Percentiles rank a stretch among this genome's conserved stretches.
phyloP scores from a whole-genome alignment of 2,797 vertebrate genomes.

The Eurystomus glaucurus region DNA sequence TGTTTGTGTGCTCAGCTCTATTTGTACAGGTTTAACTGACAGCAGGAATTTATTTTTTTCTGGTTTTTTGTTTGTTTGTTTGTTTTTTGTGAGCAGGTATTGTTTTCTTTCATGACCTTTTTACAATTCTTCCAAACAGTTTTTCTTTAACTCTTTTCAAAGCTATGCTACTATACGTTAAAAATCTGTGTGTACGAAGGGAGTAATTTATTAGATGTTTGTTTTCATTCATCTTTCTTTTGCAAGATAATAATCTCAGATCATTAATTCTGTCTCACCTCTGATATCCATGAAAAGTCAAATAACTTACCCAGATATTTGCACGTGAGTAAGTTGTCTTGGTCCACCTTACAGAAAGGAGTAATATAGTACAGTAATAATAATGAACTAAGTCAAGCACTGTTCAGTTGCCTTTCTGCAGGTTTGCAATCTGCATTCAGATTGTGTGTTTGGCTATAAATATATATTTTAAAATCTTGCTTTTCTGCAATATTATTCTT shows the following conservation, averaged over 20 bases:
- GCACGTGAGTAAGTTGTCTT: neutral
- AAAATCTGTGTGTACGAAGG: neutral
- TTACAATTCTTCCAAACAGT: neutral
- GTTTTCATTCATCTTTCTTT: neutral
- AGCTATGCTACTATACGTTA: fast-evolving
- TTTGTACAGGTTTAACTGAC: neutral
- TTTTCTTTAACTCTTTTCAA: neutral
- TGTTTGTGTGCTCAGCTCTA: neutral
- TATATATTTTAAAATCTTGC: neutral
- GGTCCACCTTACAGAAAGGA: neutral
- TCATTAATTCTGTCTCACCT: neutral
- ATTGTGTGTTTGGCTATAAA: neutral
- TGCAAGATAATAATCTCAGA: neutral
- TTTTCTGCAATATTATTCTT: neutral
- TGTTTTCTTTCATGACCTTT: neutral
- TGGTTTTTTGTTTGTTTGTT: neutral
- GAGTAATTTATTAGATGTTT: neutral
- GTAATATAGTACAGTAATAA: neutral
- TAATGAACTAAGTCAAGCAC: neutral
- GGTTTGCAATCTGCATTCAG: neutral
- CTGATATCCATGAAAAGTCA: neutral
- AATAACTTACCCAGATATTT: neutral
- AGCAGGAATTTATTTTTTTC: neutral
- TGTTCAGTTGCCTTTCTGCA: neutral
- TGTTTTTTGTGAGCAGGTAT: neutral